A percentile compares a stretch with the other conserved stretches of the same genome.
These are phyloP conservation scores for Epiblema foenella DNA, from an alignment of 2,888 invertebrate genomes.

Conservation along the genomic window DNA sequence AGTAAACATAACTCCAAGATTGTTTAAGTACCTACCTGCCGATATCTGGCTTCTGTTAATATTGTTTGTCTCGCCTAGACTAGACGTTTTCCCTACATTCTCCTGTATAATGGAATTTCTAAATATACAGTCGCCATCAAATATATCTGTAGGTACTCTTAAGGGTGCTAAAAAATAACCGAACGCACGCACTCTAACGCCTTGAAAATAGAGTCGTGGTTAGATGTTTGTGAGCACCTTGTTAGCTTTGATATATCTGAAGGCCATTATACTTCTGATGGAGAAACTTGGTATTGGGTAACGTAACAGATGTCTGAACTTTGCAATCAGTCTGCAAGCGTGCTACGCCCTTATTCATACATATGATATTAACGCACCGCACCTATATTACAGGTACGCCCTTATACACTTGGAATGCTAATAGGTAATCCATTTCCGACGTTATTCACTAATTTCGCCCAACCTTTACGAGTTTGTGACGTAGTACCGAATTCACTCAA, in stretches of 20 bases:
- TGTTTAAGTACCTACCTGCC: not conserved
- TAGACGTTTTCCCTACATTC: not conserved
- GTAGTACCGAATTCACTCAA: not conserved
- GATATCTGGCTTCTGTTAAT: slow-evolving; percentile 12
- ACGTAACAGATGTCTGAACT: not conserved
- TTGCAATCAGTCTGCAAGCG: slow-evolving; percentile 26
- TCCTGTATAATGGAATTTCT: too few species aligned
- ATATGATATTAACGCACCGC: not conserved
- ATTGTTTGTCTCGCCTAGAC: not conserved
- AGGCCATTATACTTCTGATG: too few species aligned
- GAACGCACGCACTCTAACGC: too few species aligned
- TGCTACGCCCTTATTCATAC: not conserved
- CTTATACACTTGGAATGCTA: not conserved
- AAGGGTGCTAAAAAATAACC: too few species aligned
- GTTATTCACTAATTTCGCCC: not conserved
- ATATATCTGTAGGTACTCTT: not conserved
- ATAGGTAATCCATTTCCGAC: not conserved
- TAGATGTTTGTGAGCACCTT: too few species aligned
- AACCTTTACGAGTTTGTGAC: slow-evolving; percentile 1
- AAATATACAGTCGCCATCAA: too few species aligned
- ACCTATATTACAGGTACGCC: not conserved
- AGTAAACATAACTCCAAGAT: slow-evolving; percentile 22
- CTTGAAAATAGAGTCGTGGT: too few species aligned
- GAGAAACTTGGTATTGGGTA: too few species aligned
- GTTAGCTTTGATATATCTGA: too few species aligned